Conservation (phyloP, 1,140 invertebrate species). For the Drosophila oshimai region DNA sequence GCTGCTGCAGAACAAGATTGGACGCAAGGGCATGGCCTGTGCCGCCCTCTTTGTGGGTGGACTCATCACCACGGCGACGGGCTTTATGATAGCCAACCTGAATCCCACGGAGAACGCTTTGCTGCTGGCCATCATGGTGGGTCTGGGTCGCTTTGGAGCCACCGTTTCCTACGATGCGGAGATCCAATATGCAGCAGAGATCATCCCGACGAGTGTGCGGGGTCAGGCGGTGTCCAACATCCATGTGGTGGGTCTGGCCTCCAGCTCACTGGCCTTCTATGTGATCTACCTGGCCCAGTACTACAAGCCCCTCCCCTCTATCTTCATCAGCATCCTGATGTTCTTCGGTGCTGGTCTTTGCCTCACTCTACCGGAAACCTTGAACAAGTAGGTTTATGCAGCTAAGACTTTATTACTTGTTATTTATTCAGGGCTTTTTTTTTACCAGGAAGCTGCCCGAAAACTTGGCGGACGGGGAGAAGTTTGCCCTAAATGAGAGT, state of each 20-base stretch:
- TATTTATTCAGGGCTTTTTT: background rate
- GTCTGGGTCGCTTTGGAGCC: conserved; percentile 85
- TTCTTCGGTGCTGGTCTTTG: conserved; percentile 84
- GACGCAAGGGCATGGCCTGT: conserved; percentile 85
- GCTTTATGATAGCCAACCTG: conserved; percentile 52
- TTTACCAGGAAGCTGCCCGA: conserved; percentile 83
- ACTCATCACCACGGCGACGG: conserved; percentile 82
- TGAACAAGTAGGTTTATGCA: conserved; percentile 76
- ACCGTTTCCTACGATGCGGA: conserved; percentile 86
- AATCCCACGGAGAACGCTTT: conserved; percentile 55
- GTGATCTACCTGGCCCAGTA: conserved; percentile 82
- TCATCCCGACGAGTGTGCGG: conserved; percentile 86
- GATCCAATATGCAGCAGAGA: conserved; percentile 86
- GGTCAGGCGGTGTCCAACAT: conserved; percentile 84
- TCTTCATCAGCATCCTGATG: conserved; percentile 84
- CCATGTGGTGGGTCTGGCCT: conserved; percentile 84
- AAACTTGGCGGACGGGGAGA: conserved; percentile 85
- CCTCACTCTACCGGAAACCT: conserved; percentile 85
- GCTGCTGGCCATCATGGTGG: conserved; percentile 63
- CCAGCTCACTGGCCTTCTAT: conserved; percentile 61
- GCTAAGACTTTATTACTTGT: background rate
- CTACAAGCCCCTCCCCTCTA: conserved; percentile 84
- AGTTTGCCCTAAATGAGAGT: conserved; percentile 84
- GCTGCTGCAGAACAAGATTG: conserved; percentile 84
- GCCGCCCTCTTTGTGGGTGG: conserved; percentile 84